Evolutionary conservation across 2,113 vertebrate genomes (phyloP), one percentile per base, ranked within the genome.

Genomic region (pig (Sus scrofa)): DNA sequence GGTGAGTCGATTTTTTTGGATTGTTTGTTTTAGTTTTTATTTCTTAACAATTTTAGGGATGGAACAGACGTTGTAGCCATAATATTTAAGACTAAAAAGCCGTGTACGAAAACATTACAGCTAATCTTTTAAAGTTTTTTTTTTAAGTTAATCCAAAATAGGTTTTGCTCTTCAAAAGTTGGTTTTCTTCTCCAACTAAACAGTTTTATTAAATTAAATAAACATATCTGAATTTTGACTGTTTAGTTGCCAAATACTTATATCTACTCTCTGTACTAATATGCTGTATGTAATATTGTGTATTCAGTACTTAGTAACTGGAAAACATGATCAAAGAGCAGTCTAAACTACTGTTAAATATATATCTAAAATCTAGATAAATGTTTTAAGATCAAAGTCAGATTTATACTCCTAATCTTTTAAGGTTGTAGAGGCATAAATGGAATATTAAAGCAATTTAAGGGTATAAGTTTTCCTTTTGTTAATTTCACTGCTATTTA

Each of bases 401-500:
- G 67, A 34, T 96, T 96, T 95, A 73, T 87, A 96, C 52, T 96
- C 83, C 26, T 50, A 24, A 56, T 39, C 87, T 91, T 54, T 11
- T 62, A 92, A n/a, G 68, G 32, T 54, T 83, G 7, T 65, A 75
- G 60, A 91, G 83, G 74, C 96, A 91, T 93, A 98, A 97, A 97
- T 96, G 95, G 88, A 95, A 86, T 94, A 83, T 94, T 95, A 56
- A 30, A 92, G 84, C 65, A 95, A 94, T 89, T 94, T 86, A 77
- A 91, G 86, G 83, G 92, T 97, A 92, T 96, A 39, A 95, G 77
- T 65, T 96, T 93, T 95, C 84, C 91, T 60, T 58, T 65, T 65
- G 91, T 96, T 87, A 79, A 89, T 98, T 95, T 96, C 96, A 88
- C 37, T 44, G n/a, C 88, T 97, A 27, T 96, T 97, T 97, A 95